Base-by-base conservation (phyloP, 2,113 vertebrate species). In the Percina caprodes region DNA sequence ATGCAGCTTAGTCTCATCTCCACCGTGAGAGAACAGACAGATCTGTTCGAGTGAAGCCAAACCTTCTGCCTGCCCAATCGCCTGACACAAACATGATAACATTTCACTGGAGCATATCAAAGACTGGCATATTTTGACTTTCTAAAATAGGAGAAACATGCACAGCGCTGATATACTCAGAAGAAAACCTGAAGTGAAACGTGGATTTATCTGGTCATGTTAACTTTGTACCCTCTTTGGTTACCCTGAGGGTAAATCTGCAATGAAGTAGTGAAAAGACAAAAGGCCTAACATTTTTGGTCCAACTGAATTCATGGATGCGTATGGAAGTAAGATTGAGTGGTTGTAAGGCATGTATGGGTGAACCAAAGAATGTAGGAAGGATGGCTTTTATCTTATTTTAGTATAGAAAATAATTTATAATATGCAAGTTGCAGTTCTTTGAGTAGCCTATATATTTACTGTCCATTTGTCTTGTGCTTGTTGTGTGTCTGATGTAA, bases 71-170 rank as follows among this genome's bases (percentile, higher is more conserved):
- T 86, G 80, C 75, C 83, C 84, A 63, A 82, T 88, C 13, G 74
- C 84, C 89, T 88, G 87, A 90, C 92, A 89, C 80, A 79, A 75
- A 87, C 74, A 69, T 74, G 91, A 93, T 90, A 91, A 90, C 85
- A 89, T 92, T 89, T 87, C 79, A 78, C 80, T 55, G 51, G 71
- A 78, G 77, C 84, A 68, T 82, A 89, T 91, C 84, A 87, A 85
- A 85, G 79, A 88, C 69, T 86, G 89, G 78, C 72, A 86, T 84
- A 76, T 80, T 86, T 63, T 62, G 56, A 82, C 82, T 79, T 76
- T 88, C 85, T 83, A 86, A 77, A 89, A 86, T 46, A 84, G 80
- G 84, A 77, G 45, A 62, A 70, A 79, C 89, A 73, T 88, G 88
- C 77, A 69, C 18, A 15, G 49, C 1, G 66, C 79, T 69, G 87